A percentile compares a stretch with the other conserved stretches of the same genome.
phyloP scores from a whole-genome alignment of 2,113 vertebrate species.

The Struthio camelus region DNA sequence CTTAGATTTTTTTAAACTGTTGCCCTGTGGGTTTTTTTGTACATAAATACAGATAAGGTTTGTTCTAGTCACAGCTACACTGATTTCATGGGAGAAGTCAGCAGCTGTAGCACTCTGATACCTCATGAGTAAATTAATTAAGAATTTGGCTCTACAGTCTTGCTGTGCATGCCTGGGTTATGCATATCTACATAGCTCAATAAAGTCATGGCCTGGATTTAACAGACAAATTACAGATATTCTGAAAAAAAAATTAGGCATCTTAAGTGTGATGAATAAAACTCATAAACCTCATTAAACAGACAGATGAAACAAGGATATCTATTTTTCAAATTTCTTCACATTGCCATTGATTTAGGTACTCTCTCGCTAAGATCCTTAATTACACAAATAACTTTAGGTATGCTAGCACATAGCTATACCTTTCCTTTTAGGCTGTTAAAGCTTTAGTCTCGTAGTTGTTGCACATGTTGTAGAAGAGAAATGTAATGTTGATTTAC shows the following conservation, averaged over 20 bases:
- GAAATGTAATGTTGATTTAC: constrained; percentile 11
- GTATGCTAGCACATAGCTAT: constrained; percentile 34
- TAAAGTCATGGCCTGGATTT: not conserved
- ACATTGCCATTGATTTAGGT: not conserved
- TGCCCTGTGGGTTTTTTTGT: not conserved
- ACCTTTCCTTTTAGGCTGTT: constrained; percentile 23
- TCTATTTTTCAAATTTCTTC: constrained; percentile 4
- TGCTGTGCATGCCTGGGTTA: not conserved
- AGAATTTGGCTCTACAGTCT: not conserved
- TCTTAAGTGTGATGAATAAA: not conserved
- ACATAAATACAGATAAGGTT: not conserved
- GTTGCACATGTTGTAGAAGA: not conserved
- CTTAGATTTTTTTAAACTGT: not conserved
- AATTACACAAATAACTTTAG: constrained; percentile 29
- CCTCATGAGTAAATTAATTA: not conserved
- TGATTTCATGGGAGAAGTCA: not conserved
- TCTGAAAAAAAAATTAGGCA: not conserved
- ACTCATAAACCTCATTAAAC: not conserved
- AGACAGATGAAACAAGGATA: not conserved
- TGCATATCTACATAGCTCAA: not conserved
- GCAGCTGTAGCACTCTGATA: not conserved
- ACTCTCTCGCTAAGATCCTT: not conserved
- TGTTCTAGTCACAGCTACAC: not conserved
- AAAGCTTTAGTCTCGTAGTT: not conserved
- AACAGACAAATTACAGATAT: constrained; percentile 21